These are phyloP conservation scores for Drosophila willistoni DNA, from an alignment of 1,140 invertebrate genomes.

Conservation along the genomic window DNA sequence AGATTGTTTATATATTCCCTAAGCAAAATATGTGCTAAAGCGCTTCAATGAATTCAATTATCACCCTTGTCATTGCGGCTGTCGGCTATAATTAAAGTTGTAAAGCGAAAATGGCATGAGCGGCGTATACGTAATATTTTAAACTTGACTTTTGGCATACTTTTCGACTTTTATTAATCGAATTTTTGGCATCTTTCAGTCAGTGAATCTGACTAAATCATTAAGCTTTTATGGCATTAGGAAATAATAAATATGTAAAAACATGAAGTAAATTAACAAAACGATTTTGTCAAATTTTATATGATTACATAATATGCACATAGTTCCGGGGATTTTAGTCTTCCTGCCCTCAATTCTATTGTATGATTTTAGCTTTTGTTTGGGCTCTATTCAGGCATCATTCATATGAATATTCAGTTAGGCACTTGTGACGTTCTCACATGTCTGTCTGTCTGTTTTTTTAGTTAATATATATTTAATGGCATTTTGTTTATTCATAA, in stretches of 20 bases:
- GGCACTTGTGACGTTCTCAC: conserved; percentile 45
- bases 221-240: no score
- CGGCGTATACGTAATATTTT: conserved; percentile 50
- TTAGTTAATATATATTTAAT: conserved; percentile 37
- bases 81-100: conserved; percentile 72
- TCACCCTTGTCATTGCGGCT: conserved; percentile 45
- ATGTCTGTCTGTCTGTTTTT: conserved; percentile 28
- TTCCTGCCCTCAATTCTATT: not conserved
- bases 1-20: not conserved
- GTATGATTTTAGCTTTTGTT: conserved; percentile 45
- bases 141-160: conserved; percentile 22
- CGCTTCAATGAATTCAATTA: conserved; percentile 36
- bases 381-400: conserved; percentile 14
- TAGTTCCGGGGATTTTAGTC: no score
- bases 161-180: conserved; percentile 55
- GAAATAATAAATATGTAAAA: no score
- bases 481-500: conserved; percentile 65
- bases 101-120: conserved; percentile 66
- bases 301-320: no score
- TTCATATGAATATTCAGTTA: conserved; percentile 58
- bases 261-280: no score
- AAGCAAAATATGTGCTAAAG: conserved; percentile 37
- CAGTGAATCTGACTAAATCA: no score
- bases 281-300: no score
- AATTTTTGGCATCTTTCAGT: conserved; percentile 3